Conservation (phyloP, 2,113 vertebrate species). For the Camarhynchus parvulus region DNA sequence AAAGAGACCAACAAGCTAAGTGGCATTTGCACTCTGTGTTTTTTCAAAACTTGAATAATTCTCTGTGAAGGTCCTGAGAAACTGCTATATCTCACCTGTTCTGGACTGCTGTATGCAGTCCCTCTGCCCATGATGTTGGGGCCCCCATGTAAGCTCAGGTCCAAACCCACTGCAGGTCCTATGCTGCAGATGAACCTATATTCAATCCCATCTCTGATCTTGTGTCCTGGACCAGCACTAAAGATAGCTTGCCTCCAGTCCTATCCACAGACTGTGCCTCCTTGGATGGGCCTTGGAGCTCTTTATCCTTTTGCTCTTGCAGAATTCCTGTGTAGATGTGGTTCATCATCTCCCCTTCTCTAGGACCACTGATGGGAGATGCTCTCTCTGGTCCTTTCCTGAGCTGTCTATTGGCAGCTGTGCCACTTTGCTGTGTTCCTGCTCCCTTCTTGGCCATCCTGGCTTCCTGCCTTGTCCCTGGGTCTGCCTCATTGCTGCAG, state of each 20-base stretch:
- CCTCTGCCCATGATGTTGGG: neutral
- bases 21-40: rapidly evolving
- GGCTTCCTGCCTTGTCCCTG: neutral
- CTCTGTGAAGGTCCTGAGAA: neutral
- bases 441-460: neutral
- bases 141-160: neutral
- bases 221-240: neutral
- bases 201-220: neutral
- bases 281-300: neutral
- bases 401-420: neutral
- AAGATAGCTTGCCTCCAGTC: neutral
- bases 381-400: neutral
- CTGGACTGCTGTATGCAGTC: neutral
- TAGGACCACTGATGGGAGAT: neutral
- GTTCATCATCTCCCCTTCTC: neutral
- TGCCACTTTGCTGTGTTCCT: no score
- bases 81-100: neutral
- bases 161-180: neutral
- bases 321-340: neutral
- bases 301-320: neutral
- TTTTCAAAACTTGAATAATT: neutral
- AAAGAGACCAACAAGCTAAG: neutral
- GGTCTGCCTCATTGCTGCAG: neutral
- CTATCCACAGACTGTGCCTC: neutral
- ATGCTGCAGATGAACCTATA: neutral